Evolutionary conservation across 2,888 invertebrate species (phyloP), one percentile per base, ranked within the genome.

Genomic region (Eupithecia inturbata): DNA sequence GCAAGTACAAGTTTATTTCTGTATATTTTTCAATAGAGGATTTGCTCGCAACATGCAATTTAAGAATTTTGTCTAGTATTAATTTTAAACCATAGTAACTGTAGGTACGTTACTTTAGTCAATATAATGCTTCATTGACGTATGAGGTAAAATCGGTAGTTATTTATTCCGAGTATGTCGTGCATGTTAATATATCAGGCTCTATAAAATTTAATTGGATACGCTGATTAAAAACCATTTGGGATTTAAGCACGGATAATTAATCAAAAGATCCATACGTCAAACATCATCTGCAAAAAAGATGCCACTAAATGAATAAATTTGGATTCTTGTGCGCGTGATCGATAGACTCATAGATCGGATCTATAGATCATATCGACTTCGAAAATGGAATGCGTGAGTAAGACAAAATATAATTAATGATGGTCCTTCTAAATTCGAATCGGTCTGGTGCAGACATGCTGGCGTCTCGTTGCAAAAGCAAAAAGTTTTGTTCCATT

Each of bases 331-430:
- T 85, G 87, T 86, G 89, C 87, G 86, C 88, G 91, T 94, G 94
- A 94, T 94, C 93, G 94, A 94, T 94, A 92, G 94, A 90, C 90
- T 87, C 90, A 83, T 92, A 93, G 93, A 93, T 93, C 92, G 84
- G 90, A 94, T 93, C 93, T 92, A 94, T 94, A 94, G 94, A 94
- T 94, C 93, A 94, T 93, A 94, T 93, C 92, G 89, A 88, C 84
- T 86, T 92, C 80, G 88, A 93, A 94, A 93, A 93, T 94, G 92
- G 92, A 93, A 93, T 93, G 93, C 92, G 92, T 93, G 94, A 94
- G 94, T 94, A 94, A 94, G 94, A 94, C 94, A 93, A 94, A 94
- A 94, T 91, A 92, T 94, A 94, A 94, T 94, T 94, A 94, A 94
- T 94, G 93, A 92, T 93, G 86, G 87, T 86, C 88, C 88, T 91